Conservation (phyloP, 2,113 vertebrate species). For the Peromyscus maniculatus region DNA sequence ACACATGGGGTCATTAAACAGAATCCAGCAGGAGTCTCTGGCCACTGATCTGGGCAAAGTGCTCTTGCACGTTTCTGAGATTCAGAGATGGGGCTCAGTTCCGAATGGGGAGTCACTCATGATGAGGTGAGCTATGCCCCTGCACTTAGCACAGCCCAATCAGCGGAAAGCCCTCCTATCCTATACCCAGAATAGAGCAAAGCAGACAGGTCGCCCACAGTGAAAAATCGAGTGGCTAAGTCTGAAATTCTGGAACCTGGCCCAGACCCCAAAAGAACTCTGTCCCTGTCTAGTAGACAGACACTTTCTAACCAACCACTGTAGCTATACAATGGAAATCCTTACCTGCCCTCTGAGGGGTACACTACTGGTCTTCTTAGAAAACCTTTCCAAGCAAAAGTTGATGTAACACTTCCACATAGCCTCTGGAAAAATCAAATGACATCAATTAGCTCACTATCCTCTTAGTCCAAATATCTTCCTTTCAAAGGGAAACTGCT, state of each 20-base stretch:
- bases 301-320: neutral
- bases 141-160: neutral
- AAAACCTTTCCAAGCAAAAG: conserved; percentile 93
- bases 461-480: neutral
- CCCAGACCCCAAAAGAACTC: neutral
- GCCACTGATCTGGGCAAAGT: neutral
- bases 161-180: neutral
- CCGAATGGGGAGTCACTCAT: neutral
- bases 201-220: neutral
- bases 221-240: neutral
- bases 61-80: conserved; percentile 22
- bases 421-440: conserved; percentile 86
- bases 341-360: conserved; percentile 93
- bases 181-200: neutral
- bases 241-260: neutral
- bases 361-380: conserved; percentile 94
- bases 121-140: neutral
- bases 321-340: neutral
- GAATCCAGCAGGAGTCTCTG: neutral
- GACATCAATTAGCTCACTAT: neutral
- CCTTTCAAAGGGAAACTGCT: conserved; percentile 3
- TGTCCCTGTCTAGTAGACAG: neutral
- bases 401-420: conserved; percentile 95
- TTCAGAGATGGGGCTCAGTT: neutral
- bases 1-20: conserved; percentile 26